Evolutionary conservation across 1,140 invertebrate species (phyloP), one percentile per base, ranked within the genome.

Genomic region (Drosophila yakuba): DNA sequence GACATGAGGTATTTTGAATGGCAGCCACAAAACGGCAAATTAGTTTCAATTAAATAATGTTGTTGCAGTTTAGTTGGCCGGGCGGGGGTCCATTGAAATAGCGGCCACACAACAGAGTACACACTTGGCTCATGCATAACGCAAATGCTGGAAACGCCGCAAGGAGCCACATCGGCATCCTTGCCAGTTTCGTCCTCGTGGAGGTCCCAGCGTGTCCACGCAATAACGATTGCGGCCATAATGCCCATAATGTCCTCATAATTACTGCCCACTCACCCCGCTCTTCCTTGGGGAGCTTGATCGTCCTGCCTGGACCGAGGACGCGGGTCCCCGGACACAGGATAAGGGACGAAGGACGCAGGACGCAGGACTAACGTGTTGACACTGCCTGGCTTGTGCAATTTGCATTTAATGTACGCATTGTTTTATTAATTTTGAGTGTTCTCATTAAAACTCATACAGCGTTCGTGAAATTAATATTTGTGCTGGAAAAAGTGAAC

Each of bases 41-140:
- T 90, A 90, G 86, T 90, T 90, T 90, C 86, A 90, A 90, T 90
- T 90, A 90, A 82, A 90, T 90, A 82, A 85, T 85, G 75, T 82
- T 80, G 75, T 84, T 66, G 86, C 75, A 90, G 82, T 90, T 90
- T 79, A 72, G 78, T 76, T 60, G 14, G 14, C 8, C 38, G 11
- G 52, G 67, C 28, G 44, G 2, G 5, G 25, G 23, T 7, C 41
- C 17, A 7, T 15, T 20, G 35, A n/a, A 17, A 52, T 23, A 14
- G 52, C 23, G 36, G 47, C 28, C 28, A 32, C 28, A 8, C 43
- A 44, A 39, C 64, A 52, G 52, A 63, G 56, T 57, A 44, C 47
- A 66, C 68, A 69, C 59, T 78, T 45, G 66, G 66, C 60, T 69
- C 80, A 89, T 88, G 84, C 84, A 83, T 88, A 88, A 79, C 71